These are phyloP conservation scores for Dendropsophus ebraccatus DNA, from an alignment of 2,113 vertebrate genomes.

Conservation along the genomic window DNA sequence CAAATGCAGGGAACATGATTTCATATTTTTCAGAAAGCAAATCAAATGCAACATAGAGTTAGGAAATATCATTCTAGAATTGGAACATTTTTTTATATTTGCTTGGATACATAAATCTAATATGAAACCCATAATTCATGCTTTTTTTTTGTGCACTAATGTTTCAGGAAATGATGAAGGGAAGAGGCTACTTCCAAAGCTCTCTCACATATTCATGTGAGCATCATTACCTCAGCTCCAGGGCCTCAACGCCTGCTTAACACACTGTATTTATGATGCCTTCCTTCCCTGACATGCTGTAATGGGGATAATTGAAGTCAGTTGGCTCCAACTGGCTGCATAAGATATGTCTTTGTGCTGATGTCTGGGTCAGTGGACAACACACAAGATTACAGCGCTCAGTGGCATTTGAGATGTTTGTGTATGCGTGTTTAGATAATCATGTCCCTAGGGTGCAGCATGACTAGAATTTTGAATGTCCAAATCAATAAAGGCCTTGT, in stretches of 20 bases:
- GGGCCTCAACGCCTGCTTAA: slow-evolving; percentile 42
- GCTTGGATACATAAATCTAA: background rate
- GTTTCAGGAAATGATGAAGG: slow-evolving; percentile 14
- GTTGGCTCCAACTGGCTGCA: slow-evolving; percentile 49
- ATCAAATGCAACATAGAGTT: background rate
- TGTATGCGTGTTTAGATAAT: slow-evolving; percentile 52
- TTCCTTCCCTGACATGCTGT: slow-evolving; percentile 41
- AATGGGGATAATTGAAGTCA: slow-evolving; percentile 57
- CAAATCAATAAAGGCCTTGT: slow-evolving; percentile 37
- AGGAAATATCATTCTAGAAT: background rate
- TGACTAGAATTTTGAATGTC: slow-evolving; percentile 44
- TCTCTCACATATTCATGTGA: slow-evolving; percentile 29
- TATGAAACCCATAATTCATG: background rate
- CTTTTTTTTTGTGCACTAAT: background rate
- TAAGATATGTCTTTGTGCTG: slow-evolving; percentile 57
- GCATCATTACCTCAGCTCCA: slow-evolving; percentile 45
- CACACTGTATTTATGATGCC: slow-evolving; percentile 43
- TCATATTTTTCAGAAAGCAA: background rate
- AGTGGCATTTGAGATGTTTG: slow-evolving; percentile 56
- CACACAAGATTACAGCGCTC: slow-evolving; percentile 34
- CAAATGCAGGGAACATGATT: background rate
- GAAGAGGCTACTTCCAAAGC: slow-evolving; percentile 18
- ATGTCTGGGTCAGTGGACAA: slow-evolving; percentile 56
- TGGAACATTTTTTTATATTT: background rate
- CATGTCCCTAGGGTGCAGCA: slow-evolving; percentile 42